These are phyloP conservation scores for Lasioglossum villosulum DNA, from an alignment of 2,888 invertebrate species.

Conservation along the genomic window DNA sequence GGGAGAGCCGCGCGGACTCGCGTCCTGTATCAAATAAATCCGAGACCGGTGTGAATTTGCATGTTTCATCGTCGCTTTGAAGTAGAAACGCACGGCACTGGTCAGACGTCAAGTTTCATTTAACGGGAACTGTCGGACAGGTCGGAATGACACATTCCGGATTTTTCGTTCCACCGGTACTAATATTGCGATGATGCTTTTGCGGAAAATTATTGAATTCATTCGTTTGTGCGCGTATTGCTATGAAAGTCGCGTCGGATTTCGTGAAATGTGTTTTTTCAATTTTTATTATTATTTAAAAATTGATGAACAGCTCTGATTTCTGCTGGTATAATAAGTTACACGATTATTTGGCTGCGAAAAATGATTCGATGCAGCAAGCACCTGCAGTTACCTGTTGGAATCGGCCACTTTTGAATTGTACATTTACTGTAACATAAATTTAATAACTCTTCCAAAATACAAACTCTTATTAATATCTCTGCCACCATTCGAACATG, in stretches of 20 bases:
- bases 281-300: not conserved
- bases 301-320: not conserved
- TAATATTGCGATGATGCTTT: not conserved
- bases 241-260: not conserved
- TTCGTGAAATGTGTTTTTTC: not conserved
- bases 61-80: not conserved
- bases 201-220: not conserved
- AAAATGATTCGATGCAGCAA: too few relatives aligned
- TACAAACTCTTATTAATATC: too few relatives aligned
- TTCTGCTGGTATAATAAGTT: too few relatives aligned
- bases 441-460: too few relatives aligned
- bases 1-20: not conserved
- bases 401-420: too few relatives aligned
- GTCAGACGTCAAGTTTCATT: not conserved
- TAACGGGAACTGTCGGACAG: not conserved
- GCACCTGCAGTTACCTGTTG: too few relatives aligned
- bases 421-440: too few relatives aligned
- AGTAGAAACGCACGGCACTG: not conserved
- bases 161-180: not conserved
- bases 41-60: not conserved
- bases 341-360: not conserved
- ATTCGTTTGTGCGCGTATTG: not conserved
- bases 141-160: not conserved
- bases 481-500: too few relatives aligned
- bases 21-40: not conserved